Percentiles rank a stretch among this genome's conserved stretches.
These are phyloP conservation scores for Helarctos malayanus DNA, from an alignment of 2,797 vertebrate genomes.

Conservation along the genomic window DNA sequence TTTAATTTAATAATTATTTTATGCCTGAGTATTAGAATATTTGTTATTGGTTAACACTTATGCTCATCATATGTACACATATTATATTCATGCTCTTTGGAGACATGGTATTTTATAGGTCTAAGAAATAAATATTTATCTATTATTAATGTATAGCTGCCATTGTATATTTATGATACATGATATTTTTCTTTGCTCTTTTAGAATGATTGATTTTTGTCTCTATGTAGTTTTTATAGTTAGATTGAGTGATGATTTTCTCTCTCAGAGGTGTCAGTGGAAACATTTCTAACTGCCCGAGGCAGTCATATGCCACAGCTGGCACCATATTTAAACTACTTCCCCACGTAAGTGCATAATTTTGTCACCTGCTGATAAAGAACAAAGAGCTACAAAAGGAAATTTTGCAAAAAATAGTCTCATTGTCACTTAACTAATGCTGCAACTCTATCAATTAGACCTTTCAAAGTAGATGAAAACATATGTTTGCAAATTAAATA, in stretches of 20 bases:
- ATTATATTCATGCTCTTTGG: background rate
- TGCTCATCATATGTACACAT: background rate
- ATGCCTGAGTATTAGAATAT: background rate
- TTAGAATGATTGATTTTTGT: constrained; percentile 84
- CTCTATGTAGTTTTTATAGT: constrained; percentile 71
- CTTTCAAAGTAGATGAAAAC: constrained; percentile 64
- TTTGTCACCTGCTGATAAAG: constrained; percentile 80
- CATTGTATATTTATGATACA: constrained; percentile 77
- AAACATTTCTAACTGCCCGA: constrained; percentile 77
- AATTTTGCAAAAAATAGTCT: constrained; percentile 62
- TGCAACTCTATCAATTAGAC: constrained; percentile 69
- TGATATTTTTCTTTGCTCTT: constrained; percentile 79
- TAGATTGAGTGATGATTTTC: constrained; percentile 82
- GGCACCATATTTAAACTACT: constrained; percentile 75
- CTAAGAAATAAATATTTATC: constrained; percentile 66
- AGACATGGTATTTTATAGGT: constrained; percentile 46
- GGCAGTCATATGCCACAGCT: constrained; percentile 75
- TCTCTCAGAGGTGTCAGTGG: constrained; percentile 76
- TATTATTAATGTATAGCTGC: constrained; percentile 74
- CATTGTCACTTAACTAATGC: constrained; percentile 67
- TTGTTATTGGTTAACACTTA: constrained; percentile 40
- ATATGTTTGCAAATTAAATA: constrained; percentile 70
- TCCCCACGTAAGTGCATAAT: constrained; percentile 62
- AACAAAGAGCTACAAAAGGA: constrained; percentile 67
- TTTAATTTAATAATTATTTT: constrained; percentile 67